Evolutionary conservation across 2,797 vertebrate genomes (phyloP).

Genomic region (Momotus momota): DNA sequence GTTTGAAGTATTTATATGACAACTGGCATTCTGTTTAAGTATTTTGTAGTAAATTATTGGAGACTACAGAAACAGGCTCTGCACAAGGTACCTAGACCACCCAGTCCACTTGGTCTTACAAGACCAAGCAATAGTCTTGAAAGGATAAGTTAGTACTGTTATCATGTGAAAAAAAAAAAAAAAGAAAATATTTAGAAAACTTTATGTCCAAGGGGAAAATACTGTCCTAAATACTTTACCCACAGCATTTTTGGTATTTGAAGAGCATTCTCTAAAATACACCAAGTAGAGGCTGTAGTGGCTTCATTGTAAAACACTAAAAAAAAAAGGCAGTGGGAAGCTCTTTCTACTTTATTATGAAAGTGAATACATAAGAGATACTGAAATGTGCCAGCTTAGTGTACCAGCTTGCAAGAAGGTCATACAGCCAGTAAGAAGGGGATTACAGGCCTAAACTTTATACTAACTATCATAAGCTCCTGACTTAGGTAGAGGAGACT

Average conservation of each 20-base stretch:
- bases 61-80: neutral
- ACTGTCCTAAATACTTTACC: neutral
- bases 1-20: neutral
- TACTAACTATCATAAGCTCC: constrained; percentile 60
- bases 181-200: neutral
- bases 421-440: constrained; percentile 38
- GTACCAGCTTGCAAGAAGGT: constrained; percentile 28
- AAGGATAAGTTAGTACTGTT: neutral
- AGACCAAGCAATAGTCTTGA: neutral
- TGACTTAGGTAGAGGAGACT: constrained; percentile 23
- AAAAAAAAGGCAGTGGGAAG: neutral
- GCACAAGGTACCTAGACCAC: neutral
- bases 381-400: neutral
- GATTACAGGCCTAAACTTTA: constrained; percentile 65
- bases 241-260: neutral
- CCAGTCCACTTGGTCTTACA: neutral
- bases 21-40: neutral
- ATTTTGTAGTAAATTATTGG: neutral
- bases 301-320: neutral
- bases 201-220: neutral
- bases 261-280: neutral
- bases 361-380: constrained; percentile 2
- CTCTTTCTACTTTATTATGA: neutral
- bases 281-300: neutral
- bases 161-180: neutral